Evolutionary conservation across 2,888 invertebrate species (phyloP), one percentile per base, ranked within the genome.

Genomic region (Autographa gamma): DNA sequence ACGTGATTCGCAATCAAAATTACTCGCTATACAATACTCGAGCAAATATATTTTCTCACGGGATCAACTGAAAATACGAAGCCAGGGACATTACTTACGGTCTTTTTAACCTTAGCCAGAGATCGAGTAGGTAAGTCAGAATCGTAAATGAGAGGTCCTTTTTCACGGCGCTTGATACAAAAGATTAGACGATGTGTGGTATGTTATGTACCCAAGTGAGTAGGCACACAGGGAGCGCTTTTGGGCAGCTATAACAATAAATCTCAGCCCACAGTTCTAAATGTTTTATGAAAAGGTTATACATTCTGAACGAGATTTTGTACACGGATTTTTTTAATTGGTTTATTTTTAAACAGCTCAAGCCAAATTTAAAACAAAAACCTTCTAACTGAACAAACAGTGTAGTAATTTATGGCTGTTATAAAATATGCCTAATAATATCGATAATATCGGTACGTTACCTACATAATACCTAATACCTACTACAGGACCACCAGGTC

Each of bases 1-100:
- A 89, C 90, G 89, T 89, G 90, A 86, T 84, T 73, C 74, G 87
- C 75, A 85, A 84, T 75, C 72, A 81, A 84, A 87, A 85, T 77
- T 71, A 81, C 82, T 78, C 76, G 66, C 66, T 74, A 65, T 67
- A 76, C 77, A 76, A 77, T 73, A 74, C 65, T 43, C 61, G 48
- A 62, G 34, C 61, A 63, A 52, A 56, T 69, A 69, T 68, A 48
- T 67, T 66, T 64, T 66, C 62, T 69, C 67, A 48, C 59, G 63
- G 31, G 60, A 78, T 74, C 34, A 64, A 77, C 61, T 63, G 41
- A 63, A 25, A 69, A 77, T 43, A 64, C 60, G 65, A 75, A 73
- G 69, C 69, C 62, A 69, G 60, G 66, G 38, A 18, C 64, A 74
- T 80, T 41, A 70, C 58, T 76, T 69, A 68, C 58, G 60, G 58